These are phyloP conservation scores for Dastarcus helophoroides DNA, from an alignment of 2,888 invertebrate species.

Conservation along the genomic window DNA sequence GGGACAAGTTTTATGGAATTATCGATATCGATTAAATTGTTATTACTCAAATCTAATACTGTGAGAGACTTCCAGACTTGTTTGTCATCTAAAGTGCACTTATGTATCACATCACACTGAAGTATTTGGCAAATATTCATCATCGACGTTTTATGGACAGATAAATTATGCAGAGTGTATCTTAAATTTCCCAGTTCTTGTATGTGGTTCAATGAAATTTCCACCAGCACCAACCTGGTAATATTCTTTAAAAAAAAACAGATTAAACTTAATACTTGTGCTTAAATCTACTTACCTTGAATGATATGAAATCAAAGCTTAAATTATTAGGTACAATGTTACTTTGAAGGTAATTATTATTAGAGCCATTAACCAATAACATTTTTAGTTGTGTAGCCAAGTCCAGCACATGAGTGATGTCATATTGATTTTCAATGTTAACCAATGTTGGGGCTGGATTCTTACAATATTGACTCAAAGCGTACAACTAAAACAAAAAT, in stretches of 20 bases:
- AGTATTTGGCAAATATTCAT: constrained; percentile 65
- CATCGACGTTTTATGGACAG: constrained; percentile 55
- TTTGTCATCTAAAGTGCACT: constrained; percentile 36
- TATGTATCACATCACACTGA: constrained; percentile 76
- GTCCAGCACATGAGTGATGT: constrained; percentile 85
- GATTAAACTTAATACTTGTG: not conserved
- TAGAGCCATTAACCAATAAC: constrained; percentile 56
- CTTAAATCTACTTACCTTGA: constrained; percentile 51
- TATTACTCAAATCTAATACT: constrained; percentile 65
- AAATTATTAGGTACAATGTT: constrained; percentile 74
- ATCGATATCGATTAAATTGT: constrained; percentile 66
- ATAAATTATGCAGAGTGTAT: constrained; percentile 51
- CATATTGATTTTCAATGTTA: constrained; percentile 66
- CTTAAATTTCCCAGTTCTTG: constrained; percentile 46
- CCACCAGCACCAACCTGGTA: constrained; percentile 56
- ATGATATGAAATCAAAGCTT: constrained; percentile 69
- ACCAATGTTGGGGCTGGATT: constrained; percentile 75
- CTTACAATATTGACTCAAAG: constrained; percentile 80
- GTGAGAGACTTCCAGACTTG: constrained; percentile 22
- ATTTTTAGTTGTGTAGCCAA: constrained; percentile 67
- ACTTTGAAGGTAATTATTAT: constrained; percentile 62
- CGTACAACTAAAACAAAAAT: constrained; percentile 57
- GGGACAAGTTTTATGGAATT: constrained; percentile 68
- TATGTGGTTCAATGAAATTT: constrained; percentile 57
- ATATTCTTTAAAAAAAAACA: constrained; percentile 37